A percentile compares a stretch with the other conserved stretches of the same genome.
Conservation (phyloP, 2,888 invertebrate genomes). For the Rotaria socialis region DNA sequence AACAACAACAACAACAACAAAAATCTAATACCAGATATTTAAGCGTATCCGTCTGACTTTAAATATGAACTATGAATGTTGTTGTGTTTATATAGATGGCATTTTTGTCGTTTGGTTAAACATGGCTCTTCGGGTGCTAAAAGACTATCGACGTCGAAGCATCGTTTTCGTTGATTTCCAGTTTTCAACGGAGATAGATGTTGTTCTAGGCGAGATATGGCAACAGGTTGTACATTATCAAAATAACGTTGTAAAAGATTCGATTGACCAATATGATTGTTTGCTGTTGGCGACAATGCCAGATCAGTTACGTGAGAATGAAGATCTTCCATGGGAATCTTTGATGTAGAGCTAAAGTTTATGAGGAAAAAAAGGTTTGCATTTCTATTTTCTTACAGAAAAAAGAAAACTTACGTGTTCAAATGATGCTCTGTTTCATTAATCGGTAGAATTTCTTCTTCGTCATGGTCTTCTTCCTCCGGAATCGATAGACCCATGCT, state of each 20-base stretch:
- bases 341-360: not conserved
- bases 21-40: not conserved
- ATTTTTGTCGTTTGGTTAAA: conserved; percentile 16
- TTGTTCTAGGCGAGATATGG: not conserved
- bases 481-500: conserved; percentile 90
- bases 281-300: not conserved
- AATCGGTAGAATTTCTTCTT: conserved; percentile 30
- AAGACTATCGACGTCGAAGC: conserved; percentile 40
- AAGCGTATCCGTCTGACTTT: not conserved
- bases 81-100: not conserved
- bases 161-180: conserved; percentile 17
- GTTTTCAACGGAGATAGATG: not conserved
- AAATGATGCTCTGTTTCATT: not conserved
- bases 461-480: conserved; percentile 84
- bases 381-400: not conserved
- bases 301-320: not conserved
- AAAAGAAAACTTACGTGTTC: not conserved
- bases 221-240: not conserved
- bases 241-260: not conserved
- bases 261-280: not conserved
- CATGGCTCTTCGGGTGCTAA: conserved; percentile 37
- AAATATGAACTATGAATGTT: not conserved
- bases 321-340: not conserved
- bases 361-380: no score
- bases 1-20: not conserved